Base-by-base conservation (phyloP, 1,140 invertebrate genomes). In the Papilio machaon region DNA sequence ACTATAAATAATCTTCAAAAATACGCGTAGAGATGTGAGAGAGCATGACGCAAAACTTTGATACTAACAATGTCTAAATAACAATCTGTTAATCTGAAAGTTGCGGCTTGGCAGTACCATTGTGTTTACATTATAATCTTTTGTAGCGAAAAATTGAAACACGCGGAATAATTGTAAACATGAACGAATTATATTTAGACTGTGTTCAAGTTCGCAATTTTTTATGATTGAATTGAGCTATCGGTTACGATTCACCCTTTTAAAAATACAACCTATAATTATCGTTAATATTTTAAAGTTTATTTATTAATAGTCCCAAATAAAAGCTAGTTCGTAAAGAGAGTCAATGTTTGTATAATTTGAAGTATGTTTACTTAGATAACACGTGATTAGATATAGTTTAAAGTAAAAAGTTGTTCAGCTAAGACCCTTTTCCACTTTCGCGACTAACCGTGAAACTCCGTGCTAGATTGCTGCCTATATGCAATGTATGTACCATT, bases 41-140 rank as follows among this genome's bases (percentile, higher is more conserved):
- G n/a, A 38, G 54, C 35, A 58, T 60, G 76, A 60, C 76, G 76
- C 54, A 60, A 60, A 60, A 43, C n/a, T 52, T 75, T 35, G 23
- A 67, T 35, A 67, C 52, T 30, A 30, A 77, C 52, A 38, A 60
- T 60, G 73, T 75, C 73, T 75, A 79, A 79, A 78, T 67, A 79
- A 79, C 19, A 15, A 67, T 67, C 77, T 67, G 77, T 67, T 79
- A 79, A 79, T 79, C 54, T 35, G 58, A 64, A 79, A 67, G 54
- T 47, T 46, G 77, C 54, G 77, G 77, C 23, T 79, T 79, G 77
- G 77, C 77, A 67, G 52, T 38, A 46, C 30, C 58, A 60, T 64
- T 64, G 15, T 79, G 77, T 79, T 79, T 79, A 79, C 77, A 38
- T 79, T 79, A 67, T 79, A 67, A 15, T 79, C 77, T 79, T 64